phyloP scores from a whole-genome alignment of 1,140 invertebrate genomes.

The Brachionus angularis region DNA sequence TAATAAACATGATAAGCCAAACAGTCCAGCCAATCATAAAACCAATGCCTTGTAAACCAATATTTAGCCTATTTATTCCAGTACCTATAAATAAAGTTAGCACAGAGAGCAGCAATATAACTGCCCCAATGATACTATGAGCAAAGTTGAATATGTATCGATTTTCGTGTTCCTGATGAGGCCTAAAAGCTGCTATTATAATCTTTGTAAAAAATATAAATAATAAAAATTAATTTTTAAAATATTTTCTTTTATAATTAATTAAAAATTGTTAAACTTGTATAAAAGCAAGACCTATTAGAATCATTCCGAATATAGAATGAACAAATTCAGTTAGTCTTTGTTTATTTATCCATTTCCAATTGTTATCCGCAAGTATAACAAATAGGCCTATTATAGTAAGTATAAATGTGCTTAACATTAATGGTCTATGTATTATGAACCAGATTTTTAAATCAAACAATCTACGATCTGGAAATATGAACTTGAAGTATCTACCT shows the following conservation, averaged over 20 bases:
- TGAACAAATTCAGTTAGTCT: slow-evolving; percentile 9
- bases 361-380: slow-evolving; percentile 26
- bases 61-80: slow-evolving; percentile 1
- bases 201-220: not conserved
- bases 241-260: not conserved
- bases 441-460: slow-evolving; percentile 37
- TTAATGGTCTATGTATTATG: slow-evolving; percentile 29
- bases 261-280: slow-evolving; percentile 6
- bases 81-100: slow-evolving; percentile 17
- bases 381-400: slow-evolving; percentile 21
- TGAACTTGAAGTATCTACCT: slow-evolving; percentile 32
- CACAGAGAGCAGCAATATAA: slow-evolving; percentile 8
- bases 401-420: not conserved
- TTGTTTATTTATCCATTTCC: slow-evolving; percentile 15
- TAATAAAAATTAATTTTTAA: not conserved
- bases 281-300: slow-evolving; percentile 6
- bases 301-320: slow-evolving; percentile 13
- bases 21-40: not conserved
- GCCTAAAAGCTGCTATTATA: slow-evolving; percentile 18
- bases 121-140: slow-evolving; percentile 11
- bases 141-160: slow-evolving; percentile 21
- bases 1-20: not conserved
- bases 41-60: not conserved
- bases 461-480: slow-evolving; percentile 34
- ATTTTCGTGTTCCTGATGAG: not conserved